Evolutionary conservation across 2,888 invertebrate species (phyloP), one percentile per base, ranked within the genome.

Genomic region (Cryptus armator): DNA sequence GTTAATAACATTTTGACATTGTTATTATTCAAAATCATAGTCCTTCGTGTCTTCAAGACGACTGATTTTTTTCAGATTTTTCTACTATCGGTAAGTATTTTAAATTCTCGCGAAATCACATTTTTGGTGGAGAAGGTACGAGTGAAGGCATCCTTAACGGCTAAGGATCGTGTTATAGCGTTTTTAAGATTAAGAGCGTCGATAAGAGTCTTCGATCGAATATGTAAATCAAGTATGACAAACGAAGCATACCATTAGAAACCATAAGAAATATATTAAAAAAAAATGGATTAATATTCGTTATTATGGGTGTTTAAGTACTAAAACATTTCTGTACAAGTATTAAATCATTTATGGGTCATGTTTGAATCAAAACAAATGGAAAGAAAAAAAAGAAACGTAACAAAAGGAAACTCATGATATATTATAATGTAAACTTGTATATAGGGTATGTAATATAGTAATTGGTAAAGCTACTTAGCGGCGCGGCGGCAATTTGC

Each of bases 321-420:
- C 85, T 76, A 74, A 46, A 74, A 48, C 66, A 59, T 74, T 64
- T 86, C 74, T 87, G 78, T 85, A 85, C 86, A 85, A 87, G 81
- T 85, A 86, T 87, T 83, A 78, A 81, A 80, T 70, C 14, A 68
- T 62, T 75, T 48, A 44, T 72, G 32, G 51, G 29, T 74, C n/a
- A 66, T 53, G 66, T 32, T 53, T 70, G 29, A 32, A 62, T 53
- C 6, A 16, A 76, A 70, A 75, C 9, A 19, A 56, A 76, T 14
- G 5, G 68, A 82, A 62, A 5, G 19, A 16, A 62, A 51, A 51
- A 66, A 29, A 59, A 70, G 43, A 67, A 68, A 16, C 37, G 37
- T 70, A 67, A 68, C 16, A 56, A 51, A 64, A 24, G 1, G n/a
- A 46, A 71, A 81, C 53, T 77, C 51, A 79, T 59, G 53, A 74